phyloP scores from a whole-genome alignment of 1,140 invertebrate species.

The Oedothorax gibbosus region DNA sequence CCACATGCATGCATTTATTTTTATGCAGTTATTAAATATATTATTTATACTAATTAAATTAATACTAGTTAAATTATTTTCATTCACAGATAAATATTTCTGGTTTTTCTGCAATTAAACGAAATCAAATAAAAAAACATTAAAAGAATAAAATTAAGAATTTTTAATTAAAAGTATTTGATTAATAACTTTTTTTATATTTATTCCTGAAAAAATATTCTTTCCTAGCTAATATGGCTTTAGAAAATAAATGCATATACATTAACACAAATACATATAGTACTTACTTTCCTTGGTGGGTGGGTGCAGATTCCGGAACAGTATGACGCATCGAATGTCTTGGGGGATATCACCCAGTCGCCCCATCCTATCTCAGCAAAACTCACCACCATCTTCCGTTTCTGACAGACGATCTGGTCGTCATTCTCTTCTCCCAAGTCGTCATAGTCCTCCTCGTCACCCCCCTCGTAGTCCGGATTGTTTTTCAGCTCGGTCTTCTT shows the following conservation, averaged over 20 bases:
- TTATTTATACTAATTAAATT: no score
- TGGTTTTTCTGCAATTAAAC: no score
- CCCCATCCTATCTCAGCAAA: slow-evolving; percentile 97
- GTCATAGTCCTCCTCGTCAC: slow-evolving; percentile 24
- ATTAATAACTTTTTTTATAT: not conserved
- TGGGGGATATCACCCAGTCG: slow-evolving; percentile 94
- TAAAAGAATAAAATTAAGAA: no score
- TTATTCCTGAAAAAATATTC: not conserved
- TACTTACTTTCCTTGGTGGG: slow-evolving; percentile 43
- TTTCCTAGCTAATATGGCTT: not conserved
- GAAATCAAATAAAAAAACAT: no score
- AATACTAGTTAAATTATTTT: no score
- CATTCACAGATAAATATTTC: no score
- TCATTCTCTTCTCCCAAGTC: not conserved
- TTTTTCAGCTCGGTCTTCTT: slow-evolving; percentile 27
- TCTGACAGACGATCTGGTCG: slow-evolving; percentile 74
- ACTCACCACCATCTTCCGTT: slow-evolving; percentile 91
- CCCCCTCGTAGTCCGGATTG: slow-evolving; percentile 41
- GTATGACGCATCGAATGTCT: slow-evolving; percentile 91
- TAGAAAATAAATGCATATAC: not conserved
- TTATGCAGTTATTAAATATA: no score
- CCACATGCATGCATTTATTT: no score
- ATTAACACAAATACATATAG: not conserved
- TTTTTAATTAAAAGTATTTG: no score
- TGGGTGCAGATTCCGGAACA: slow-evolving; percentile 90